Evolutionary conservation across 2,888 invertebrate species (phyloP).

Genomic region (Drosophila flavopinicola): DNA sequence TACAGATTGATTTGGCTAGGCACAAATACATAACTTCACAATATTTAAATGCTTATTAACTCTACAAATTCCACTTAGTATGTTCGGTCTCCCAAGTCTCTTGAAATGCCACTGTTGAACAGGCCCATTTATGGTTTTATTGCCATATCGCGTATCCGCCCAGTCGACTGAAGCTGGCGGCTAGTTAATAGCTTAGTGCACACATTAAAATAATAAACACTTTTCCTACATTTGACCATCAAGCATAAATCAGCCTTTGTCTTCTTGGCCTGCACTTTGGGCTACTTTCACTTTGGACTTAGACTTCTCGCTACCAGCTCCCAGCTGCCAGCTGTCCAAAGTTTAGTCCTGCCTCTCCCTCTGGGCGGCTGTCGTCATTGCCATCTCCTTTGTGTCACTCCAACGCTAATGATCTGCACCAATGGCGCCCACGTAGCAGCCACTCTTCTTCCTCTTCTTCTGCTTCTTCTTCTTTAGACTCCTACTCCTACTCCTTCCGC

Average conservation of each 20-base stretch:
- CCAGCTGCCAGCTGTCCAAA: slow-evolving; percentile 42
- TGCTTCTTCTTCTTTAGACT: slow-evolving; percentile 12
- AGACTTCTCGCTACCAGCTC: slow-evolving; percentile 20
- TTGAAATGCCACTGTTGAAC: too few relatives aligned
- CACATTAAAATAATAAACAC: slow-evolving; percentile 74
- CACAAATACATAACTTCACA: too few relatives aligned
- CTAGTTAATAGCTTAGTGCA: slow-evolving; percentile 25
- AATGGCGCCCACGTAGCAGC: slow-evolving; percentile 72
- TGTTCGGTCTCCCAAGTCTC: too few relatives aligned
- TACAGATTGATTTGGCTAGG: too few relatives aligned
- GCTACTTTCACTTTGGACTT: slow-evolving; percentile 19
- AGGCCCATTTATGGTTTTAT: too few relatives aligned
- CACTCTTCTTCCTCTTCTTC: too few relatives aligned
- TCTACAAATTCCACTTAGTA: too few relatives aligned
- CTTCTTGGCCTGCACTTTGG: slow-evolving; percentile 18
- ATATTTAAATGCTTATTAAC: too few relatives aligned
- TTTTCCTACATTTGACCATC: slow-evolving; percentile 56
- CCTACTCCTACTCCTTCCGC: neutral
- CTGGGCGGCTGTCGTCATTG: slow-evolving; percentile 37
- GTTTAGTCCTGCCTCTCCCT: slow-evolving; percentile 22
- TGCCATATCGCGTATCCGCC: slow-evolving; percentile 34
- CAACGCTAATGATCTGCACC: slow-evolving; percentile 73
- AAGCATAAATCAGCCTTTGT: slow-evolving; percentile 65
- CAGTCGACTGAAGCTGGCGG: slow-evolving; percentile 42
- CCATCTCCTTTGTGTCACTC: slow-evolving; percentile 53